Evolutionary conservation across 2,113 vertebrate species (phyloP).

Genomic region (Peromyscus maniculatus): DNA sequence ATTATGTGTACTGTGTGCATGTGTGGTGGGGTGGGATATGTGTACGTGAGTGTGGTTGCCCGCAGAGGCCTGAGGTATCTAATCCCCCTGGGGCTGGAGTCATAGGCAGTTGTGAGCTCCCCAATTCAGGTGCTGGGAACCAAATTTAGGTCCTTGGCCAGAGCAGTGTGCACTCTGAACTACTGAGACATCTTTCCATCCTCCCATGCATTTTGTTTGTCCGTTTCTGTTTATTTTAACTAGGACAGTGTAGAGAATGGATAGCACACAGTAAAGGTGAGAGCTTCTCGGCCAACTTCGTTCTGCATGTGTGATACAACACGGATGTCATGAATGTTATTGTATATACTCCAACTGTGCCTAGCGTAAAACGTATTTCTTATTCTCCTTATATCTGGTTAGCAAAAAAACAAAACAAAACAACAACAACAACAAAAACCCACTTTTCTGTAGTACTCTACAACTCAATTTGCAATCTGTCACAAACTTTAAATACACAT

Average conservation of each 20-base stretch:
- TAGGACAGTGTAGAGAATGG: neutral
- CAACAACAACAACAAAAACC: neutral
- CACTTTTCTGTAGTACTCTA: neutral
- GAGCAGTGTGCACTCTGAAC: neutral
- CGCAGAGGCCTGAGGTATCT: neutral
- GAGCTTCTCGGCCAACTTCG: neutral
- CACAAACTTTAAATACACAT: slow-evolving; percentile 19
- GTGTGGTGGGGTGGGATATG: neutral
- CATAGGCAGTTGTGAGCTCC: neutral
- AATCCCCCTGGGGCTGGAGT: neutral
- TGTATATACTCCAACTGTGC: neutral
- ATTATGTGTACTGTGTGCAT: neutral
- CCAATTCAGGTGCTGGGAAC: neutral
- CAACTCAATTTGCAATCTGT: slow-evolving; percentile 4
- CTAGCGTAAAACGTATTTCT: neutral
- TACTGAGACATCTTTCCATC: neutral
- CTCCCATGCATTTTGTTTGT: neutral
- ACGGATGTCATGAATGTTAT: neutral
- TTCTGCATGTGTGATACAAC: neutral
- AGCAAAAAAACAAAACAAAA: neutral
- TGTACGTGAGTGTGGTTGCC: neutral
- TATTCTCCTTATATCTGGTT: neutral
- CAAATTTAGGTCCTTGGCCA: neutral
- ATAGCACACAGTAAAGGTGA: neutral
- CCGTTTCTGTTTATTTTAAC: neutral